Base-by-base conservation (phyloP, 2,888 invertebrate species). In the Aphidius colemani region DNA sequence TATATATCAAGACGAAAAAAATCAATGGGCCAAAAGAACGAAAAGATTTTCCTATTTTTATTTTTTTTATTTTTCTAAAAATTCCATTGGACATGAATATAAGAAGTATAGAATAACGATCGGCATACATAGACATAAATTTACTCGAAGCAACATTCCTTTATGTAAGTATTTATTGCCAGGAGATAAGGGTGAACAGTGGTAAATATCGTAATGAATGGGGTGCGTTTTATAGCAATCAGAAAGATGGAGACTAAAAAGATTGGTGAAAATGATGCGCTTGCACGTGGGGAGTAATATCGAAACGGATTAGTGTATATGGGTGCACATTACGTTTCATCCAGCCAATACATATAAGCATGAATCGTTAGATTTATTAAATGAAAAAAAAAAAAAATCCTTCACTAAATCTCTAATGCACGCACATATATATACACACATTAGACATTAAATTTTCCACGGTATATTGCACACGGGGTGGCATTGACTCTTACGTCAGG, bases 371-470 rank as follows among this genome's bases (percentile, higher is more conserved):
- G 13, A 18, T 18, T 18, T 59, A 60, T 44, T 53, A 39, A 53
- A 58, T 61, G 49, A 64, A 55, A 61, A 63, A 46, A 62, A 65
- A 63, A 69, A 69, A 67, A 67, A 69, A 69, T 69, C 63, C 61
- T 65, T 66, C 66, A 30, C 30, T 30, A 30, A 57, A 57, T 57
- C 57, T 57, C 45, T 46, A 66, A 67, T 51, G 67, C 69, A 69
- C 69, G 69, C 69, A 67, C 64, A 63, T 66, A 64, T 67, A 64
- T 67, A 66, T 66, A 64, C 66, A 18, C 44, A 30, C 56, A 59
- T 59, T 18, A 59, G 64, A 66, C 66, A 67, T 67, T 72, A 74
- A 77, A 80, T 80, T 79, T 74, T 78, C 72, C 66, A 79, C 76
- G 79, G 75, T 65, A 66, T 65, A 66, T 57, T 66, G 64, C 66